phyloP scores from a whole-genome alignment of 2,113 vertebrate species.

The Gambusia affinis region DNA sequence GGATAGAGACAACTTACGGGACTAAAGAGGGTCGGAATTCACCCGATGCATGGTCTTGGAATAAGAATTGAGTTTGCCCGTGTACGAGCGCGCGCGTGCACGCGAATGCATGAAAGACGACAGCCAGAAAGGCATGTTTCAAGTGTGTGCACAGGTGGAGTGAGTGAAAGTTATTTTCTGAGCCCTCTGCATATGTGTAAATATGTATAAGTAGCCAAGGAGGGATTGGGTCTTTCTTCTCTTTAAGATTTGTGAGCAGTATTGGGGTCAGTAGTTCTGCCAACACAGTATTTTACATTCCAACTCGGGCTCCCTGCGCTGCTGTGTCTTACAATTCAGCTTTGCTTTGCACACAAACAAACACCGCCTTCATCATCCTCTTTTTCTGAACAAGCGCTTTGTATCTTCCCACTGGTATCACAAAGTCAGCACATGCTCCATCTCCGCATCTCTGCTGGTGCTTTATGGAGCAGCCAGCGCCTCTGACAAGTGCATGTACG shows the following conservation, averaged over 20 bases:
- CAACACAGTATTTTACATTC: constrained; percentile 61
- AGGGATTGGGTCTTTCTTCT: constrained; percentile 4
- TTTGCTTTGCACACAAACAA: constrained; percentile 53
- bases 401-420: constrained; percentile 53
- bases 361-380: constrained; percentile 63
- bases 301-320: constrained; percentile 46
- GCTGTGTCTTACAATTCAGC: constrained; percentile 57
- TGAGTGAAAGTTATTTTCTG: constrained; percentile 21
- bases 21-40: constrained; percentile 38
- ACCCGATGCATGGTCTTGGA: constrained; percentile 25
- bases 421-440: constrained; percentile 59
- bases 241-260: constrained; percentile 52
- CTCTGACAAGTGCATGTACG: constrained; percentile 5
- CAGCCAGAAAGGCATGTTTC: not conserved
- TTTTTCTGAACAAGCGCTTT: constrained; percentile 68
- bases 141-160: constrained; percentile 3
- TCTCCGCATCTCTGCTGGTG: constrained; percentile 57
- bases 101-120: not conserved
- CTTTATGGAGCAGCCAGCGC: constrained; percentile 22
- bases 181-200: constrained; percentile 27
- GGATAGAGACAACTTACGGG: constrained; percentile 38
- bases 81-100: not conserved
- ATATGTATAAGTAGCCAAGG: constrained; percentile 35
- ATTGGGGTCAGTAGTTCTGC: constrained; percentile 71
- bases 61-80: constrained; percentile 10